Conservation (phyloP, 2,113 vertebrate species). For the Myiagra hebetior region DNA sequence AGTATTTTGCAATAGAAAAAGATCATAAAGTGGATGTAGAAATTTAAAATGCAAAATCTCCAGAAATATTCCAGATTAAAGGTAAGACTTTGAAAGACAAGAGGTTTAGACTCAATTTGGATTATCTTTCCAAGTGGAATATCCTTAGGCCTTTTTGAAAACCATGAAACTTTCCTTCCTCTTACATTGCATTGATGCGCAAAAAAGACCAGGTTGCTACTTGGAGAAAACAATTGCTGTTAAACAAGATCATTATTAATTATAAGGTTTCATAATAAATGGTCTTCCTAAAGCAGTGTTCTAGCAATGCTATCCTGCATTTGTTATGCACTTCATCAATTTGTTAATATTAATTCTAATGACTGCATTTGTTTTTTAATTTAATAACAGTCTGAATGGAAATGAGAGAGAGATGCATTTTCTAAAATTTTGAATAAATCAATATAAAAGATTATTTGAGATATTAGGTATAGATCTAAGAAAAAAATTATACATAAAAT, state of each 20-base stretch:
- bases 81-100: background rate
- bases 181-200: background rate
- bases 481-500: background rate
- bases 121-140: background rate
- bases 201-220: background rate
- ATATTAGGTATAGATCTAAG: background rate
- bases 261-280: background rate
- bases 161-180: background rate
- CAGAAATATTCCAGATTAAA: background rate
- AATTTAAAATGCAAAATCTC: background rate
- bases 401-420: background rate
- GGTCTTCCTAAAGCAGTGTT: background rate
- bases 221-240: background rate
- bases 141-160: background rate
- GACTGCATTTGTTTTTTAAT: background rate
- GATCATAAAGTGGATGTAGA: background rate
- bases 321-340: background rate
- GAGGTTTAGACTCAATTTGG: background rate
- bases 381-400: background rate
- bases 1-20: background rate
- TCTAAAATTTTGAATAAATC: background rate
- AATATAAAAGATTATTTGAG: background rate
- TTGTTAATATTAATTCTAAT: background rate
- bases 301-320: background rate
- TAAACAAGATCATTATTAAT: background rate